Conservation (phyloP, 1,140 invertebrate species). For the Scaptodrosophila lebanonensis region DNA sequence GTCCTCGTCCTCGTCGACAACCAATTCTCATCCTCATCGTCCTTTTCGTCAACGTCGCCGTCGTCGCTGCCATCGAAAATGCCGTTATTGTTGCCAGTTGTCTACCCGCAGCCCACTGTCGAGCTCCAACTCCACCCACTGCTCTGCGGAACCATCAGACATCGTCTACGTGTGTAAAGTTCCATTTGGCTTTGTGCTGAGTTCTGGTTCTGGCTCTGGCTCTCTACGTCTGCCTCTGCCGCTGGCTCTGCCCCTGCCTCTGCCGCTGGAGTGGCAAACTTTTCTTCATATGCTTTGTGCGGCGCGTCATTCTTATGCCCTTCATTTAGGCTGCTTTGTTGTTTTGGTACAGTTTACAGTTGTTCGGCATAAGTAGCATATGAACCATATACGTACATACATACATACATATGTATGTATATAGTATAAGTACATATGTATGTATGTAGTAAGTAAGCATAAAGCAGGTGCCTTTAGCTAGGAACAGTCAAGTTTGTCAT, state of each 20-base stretch:
- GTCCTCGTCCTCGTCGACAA: too few relatives aligned
- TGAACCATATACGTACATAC: too few relatives aligned
- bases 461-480: too few relatives aligned
- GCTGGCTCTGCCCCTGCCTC: slow-evolving; percentile 34
- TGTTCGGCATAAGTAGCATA: slow-evolving; percentile 47
- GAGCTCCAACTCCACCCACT: slow-evolving; percentile 8
- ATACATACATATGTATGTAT: too few relatives aligned
- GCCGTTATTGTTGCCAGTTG: slow-evolving; percentile 72
- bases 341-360: slow-evolving; percentile 58
- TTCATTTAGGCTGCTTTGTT: slow-evolving; percentile 67
- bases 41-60: slow-evolving; percentile 65
- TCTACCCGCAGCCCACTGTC: slow-evolving; percentile 39
- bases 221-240: background rate
- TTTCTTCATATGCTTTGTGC: slow-evolving; percentile 40
- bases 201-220: slow-evolving; percentile 3
- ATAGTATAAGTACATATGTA: too few relatives aligned
- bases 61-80: slow-evolving; percentile 46
- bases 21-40: slow-evolving; percentile 53
- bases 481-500: too few relatives aligned
- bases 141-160: background rate
- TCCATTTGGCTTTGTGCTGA: slow-evolving; percentile 1
- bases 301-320: slow-evolving; percentile 61
- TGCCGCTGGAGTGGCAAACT: slow-evolving; percentile 66
- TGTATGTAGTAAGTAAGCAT: too few relatives aligned
- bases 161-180: slow-evolving; percentile 25